phyloP scores from a whole-genome alignment of 2,888 invertebrate species.

The Dryococelus australis region DNA sequence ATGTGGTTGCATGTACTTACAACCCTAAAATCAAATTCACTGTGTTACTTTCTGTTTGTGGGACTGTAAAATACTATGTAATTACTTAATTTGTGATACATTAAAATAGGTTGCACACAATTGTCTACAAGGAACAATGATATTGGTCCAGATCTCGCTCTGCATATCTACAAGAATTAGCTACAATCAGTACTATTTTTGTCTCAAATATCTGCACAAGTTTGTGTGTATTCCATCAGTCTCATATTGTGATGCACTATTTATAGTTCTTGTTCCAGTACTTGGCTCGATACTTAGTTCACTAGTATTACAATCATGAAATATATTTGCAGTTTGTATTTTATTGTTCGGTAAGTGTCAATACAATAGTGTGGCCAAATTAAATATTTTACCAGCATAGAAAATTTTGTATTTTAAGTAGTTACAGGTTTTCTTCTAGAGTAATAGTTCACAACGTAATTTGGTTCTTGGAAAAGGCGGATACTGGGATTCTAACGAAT shows the following conservation, averaged over 20 bases:
- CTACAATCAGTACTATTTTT: background rate
- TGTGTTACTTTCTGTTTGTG: background rate
- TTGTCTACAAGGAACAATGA: background rate
- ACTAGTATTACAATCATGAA: background rate
- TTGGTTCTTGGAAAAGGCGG: background rate
- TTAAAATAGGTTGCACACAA: too few relatives aligned
- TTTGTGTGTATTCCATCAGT: background rate
- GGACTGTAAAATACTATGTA: background rate
- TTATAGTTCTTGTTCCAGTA: background rate
- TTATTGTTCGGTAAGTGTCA: background rate
- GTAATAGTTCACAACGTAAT: background rate
- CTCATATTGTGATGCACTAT: background rate
- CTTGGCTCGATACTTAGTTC: background rate
- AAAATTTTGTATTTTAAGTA: background rate
- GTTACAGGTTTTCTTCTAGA: background rate
- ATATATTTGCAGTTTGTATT: background rate
- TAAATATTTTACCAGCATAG: background rate
- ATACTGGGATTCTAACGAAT: too few relatives aligned
- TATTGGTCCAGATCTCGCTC: background rate
- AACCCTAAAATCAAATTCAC: background rate
- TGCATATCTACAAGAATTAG: background rate
- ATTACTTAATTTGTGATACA: background rate
- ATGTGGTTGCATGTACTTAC: background rate
- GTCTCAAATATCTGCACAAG: slow-evolving; percentile 3
- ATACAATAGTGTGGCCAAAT: background rate